A percentile compares a stretch with the other conserved stretches of the same genome.
These are phyloP conservation scores for Indicator maculatus DNA, from an alignment of 2,113 vertebrate species.

Conservation along the genomic window DNA sequence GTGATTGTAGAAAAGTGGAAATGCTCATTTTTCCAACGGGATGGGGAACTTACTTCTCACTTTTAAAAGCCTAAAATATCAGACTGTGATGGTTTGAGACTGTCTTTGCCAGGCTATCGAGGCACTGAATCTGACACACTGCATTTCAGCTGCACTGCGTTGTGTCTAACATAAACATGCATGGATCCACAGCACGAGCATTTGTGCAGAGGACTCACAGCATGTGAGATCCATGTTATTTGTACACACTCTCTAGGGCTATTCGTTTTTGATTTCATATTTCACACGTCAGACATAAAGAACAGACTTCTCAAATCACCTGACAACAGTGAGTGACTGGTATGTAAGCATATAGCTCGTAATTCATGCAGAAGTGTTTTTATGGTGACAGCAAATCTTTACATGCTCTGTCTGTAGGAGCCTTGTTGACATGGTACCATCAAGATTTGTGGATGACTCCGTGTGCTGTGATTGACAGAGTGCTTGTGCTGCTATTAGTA, in stretches of 20 bases:
- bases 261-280: background rate
- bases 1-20: background rate
- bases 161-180: background rate
- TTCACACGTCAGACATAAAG: slow-evolving; percentile 30
- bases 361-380: slow-evolving; percentile 58
- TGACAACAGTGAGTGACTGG: slow-evolving; percentile 47
- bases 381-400: slow-evolving; percentile 63
- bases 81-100: background rate
- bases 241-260: background rate
- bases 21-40: background rate
- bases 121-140: background rate
- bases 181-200: background rate
- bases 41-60: background rate
- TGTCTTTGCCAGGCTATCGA: background rate
- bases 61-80: background rate
- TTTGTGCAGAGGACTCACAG: background rate
- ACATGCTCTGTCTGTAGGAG: slow-evolving; percentile 5
- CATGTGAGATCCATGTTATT: background rate
- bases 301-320: slow-evolving; percentile 51
- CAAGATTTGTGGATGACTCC: slow-evolving; percentile 51
- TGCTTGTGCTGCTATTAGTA: slow-evolving; percentile 37
- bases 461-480: slow-evolving; percentile 50
- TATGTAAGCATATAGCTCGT: slow-evolving; percentile 46
- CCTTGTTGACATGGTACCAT: background rate
- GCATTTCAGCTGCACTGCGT: background rate